A percentile compares a stretch with the other conserved stretches of the same genome.
Evolutionary conservation across 2,113 vertebrate genomes (phyloP).

Genomic region (Etheostoma spectabile): DNA sequence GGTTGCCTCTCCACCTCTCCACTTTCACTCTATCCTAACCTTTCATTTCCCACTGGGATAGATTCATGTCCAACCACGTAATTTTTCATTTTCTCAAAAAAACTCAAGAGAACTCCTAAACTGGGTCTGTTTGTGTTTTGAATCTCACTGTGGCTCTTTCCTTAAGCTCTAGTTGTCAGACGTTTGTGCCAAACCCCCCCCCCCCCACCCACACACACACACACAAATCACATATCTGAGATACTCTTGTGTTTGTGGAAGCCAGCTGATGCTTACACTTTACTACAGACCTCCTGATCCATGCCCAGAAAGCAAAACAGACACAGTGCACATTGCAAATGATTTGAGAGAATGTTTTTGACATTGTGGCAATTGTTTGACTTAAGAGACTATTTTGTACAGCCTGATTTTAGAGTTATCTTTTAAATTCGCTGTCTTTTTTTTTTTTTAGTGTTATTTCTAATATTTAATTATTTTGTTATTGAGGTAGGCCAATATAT

Average conservation of each 20-base stretch:
- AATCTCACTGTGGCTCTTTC: neutral
- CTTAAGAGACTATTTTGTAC: neutral
- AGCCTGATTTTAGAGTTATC: neutral
- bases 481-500: neutral
- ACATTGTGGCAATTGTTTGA: neutral
- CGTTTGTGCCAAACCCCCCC: neutral
- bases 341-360: neutral
- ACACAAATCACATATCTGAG: neutral
- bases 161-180: neutral
- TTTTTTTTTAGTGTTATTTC: neutral
- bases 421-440: neutral
- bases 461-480: no score
- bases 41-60: neutral
- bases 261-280: constrained; percentile 20
- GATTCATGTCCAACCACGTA: neutral
- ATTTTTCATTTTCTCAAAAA: constrained; percentile 13
- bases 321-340: neutral
- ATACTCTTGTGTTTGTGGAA: neutral
- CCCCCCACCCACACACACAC: no score
- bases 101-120: neutral
- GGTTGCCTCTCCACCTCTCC: neutral
- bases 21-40: neutral
- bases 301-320: no score
- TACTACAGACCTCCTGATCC: neutral
- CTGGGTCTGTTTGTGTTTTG: constrained; percentile 2